Conservation (phyloP, 1,140 invertebrate genomes). For the Brachionus rotundiformis region DNA sequence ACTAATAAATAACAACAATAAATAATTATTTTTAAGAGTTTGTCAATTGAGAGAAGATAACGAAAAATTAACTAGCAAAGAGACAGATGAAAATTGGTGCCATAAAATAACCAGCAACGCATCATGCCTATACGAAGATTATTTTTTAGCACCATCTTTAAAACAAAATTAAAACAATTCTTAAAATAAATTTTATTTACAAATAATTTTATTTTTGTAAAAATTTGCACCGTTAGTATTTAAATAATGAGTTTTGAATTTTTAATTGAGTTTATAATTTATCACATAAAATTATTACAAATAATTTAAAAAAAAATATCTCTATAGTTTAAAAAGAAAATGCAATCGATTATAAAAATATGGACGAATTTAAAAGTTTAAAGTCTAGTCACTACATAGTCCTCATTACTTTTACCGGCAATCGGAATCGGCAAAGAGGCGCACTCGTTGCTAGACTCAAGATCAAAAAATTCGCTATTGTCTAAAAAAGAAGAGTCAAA, state of each 20-base stretch:
- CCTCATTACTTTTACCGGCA: slow-evolving; percentile 15
- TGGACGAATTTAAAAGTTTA: slow-evolving; percentile 31
- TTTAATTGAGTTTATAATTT: not conserved
- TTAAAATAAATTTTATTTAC: slow-evolving; percentile 17
- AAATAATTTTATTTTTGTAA: not conserved
- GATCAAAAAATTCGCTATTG: not conserved
- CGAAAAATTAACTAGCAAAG: not conserved
- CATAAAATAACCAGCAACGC: slow-evolving; percentile 16
- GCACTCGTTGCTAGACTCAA: not conserved
- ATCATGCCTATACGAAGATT: slow-evolving; percentile 9
- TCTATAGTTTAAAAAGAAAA: not conserved
- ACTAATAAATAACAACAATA: not conserved
- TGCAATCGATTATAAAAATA: not conserved
- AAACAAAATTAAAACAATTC: not conserved
- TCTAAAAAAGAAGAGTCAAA: not conserved
- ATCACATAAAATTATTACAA: slow-evolving; percentile 10
- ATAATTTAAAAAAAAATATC: not conserved
- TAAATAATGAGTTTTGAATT: not conserved
- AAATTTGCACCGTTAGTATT: slow-evolving; percentile 13
- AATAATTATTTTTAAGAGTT: not conserved
- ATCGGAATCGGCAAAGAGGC: not conserved
- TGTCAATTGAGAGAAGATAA: slow-evolving; percentile 39
- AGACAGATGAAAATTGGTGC: not conserved
- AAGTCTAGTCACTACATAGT: slow-evolving; percentile 28
- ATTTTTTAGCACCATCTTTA: slow-evolving; percentile 24